phyloP scores from a whole-genome alignment of 2,797 vertebrate genomes.

The Catostomus latipinnis region DNA sequence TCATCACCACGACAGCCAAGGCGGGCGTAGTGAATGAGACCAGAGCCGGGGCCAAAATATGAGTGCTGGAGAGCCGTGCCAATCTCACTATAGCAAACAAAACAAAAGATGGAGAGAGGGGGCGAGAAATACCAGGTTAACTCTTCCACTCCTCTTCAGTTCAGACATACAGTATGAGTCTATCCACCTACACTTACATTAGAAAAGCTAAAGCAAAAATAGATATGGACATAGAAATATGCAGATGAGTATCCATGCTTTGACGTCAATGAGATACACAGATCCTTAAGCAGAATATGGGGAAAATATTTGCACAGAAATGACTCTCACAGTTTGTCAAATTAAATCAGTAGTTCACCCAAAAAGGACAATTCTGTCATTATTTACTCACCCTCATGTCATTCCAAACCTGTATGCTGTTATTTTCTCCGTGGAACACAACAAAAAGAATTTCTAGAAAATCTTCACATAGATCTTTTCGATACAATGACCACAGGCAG shows the following conservation, averaged over 20 bases:
- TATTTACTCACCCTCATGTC: too few relatives aligned
- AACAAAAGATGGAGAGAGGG: conserved; percentile 22
- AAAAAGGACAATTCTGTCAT: too few relatives aligned
- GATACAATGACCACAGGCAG: too few relatives aligned
- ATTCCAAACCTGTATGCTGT: too few relatives aligned
- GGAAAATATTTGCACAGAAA: too few relatives aligned
- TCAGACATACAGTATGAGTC: background rate
- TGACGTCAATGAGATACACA: background rate
- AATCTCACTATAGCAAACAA: conserved; percentile 77
- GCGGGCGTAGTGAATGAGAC: conserved; percentile 85
- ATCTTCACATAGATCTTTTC: too few relatives aligned
- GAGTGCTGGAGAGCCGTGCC: conserved; percentile 81
- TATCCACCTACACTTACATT: conserved; percentile 10
- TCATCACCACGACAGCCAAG: conserved; percentile 89
- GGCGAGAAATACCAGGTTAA: conserved; percentile 4
- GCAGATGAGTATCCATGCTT: background rate
- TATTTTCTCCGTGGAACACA: too few relatives aligned
- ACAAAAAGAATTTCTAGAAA: too few relatives aligned
- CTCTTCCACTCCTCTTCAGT: background rate
- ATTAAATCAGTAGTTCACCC: too few relatives aligned
- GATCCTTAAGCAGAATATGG: background rate
- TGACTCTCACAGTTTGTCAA: too few relatives aligned
- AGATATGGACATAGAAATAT: conserved; percentile 3
- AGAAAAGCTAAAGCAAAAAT: conserved; percentile 20
- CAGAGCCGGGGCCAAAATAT: conserved; percentile 75